Percentiles rank a stretch among this genome's conserved stretches.
Evolutionary conservation across 2,888 invertebrate genomes (phyloP).

Genomic region (Ypsolopha scabrella): DNA sequence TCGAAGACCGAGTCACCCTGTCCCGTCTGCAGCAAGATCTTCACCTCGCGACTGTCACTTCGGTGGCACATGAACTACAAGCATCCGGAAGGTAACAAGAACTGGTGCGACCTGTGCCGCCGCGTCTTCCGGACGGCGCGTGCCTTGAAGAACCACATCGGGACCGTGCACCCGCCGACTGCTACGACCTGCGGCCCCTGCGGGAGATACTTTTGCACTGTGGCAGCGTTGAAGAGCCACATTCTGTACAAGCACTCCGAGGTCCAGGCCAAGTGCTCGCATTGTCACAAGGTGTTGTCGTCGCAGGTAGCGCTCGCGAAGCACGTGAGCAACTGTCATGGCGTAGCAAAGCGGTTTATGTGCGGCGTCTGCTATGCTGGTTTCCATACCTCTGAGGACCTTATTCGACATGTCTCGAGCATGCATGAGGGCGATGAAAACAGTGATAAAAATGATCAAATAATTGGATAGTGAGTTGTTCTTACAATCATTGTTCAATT

Average conservation of each 20-base stretch:
- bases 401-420: neutral
- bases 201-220: slow-evolving; percentile 24
- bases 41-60: slow-evolving; percentile 28
- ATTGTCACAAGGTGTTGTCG: slow-evolving; percentile 31
- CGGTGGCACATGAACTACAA: slow-evolving; percentile 41
- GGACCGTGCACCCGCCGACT: slow-evolving; percentile 28
- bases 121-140: slow-evolving; percentile 30
- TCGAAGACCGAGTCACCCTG: slow-evolving; percentile 28
- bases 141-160: slow-evolving; percentile 32
- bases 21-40: slow-evolving; percentile 30
- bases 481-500: too few relatives aligned
- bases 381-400: neutral
- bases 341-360: neutral
- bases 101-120: slow-evolving; percentile 33
- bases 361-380: neutral
- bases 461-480: too few relatives aligned
- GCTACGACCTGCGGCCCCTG: slow-evolving; percentile 28
- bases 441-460: neutral
- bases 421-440: neutral
- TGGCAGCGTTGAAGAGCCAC: slow-evolving; percentile 32
- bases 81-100: slow-evolving; percentile 26
- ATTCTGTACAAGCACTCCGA: slow-evolving; percentile 30
- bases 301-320: slow-evolving; percentile 19
- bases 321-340: slow-evolving; percentile 28
- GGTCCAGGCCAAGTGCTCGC: slow-evolving; percentile 21